Conservation (phyloP, 2,797 vertebrate species). For the Vireo griseus region DNA sequence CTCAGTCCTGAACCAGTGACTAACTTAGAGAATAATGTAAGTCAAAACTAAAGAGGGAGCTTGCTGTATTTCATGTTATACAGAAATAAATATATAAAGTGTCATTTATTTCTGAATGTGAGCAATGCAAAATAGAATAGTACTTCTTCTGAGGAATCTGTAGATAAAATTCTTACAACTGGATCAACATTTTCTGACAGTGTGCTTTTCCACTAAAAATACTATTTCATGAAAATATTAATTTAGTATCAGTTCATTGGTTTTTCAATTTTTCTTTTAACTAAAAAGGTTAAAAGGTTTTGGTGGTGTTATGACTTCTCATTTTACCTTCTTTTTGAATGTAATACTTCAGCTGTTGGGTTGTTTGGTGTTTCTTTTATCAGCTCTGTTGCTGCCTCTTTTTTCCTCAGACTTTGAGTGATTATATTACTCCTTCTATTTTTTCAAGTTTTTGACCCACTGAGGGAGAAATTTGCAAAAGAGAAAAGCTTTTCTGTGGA, state of each 20-base stretch:
- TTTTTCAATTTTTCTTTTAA: neutral
- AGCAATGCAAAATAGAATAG: neutral
- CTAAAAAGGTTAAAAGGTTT: conserved; percentile 1
- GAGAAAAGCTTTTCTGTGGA: neutral
- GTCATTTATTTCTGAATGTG: neutral
- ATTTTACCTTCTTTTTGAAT: neutral
- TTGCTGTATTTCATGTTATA: neutral
- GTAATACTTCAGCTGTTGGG: neutral
- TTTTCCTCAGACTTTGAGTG: neutral
- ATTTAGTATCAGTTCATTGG: neutral
- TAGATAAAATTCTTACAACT: neutral
- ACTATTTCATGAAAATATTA: neutral
- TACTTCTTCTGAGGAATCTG: neutral
- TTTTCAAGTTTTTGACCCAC: neutral
- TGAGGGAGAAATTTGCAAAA: neutral
- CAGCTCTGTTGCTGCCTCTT: neutral
- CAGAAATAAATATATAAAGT: neutral
- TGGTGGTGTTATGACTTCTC: neutral
- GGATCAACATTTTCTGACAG: neutral
- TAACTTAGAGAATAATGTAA: neutral
- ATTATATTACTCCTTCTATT: neutral
- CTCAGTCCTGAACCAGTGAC: neutral
- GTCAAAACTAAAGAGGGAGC: neutral
- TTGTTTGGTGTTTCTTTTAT: neutral
- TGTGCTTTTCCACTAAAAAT: neutral